Evolutionary conservation across 2,888 invertebrate species (phyloP), one percentile per base, ranked within the genome.

Genomic region (Drosophila multiciliata): DNA sequence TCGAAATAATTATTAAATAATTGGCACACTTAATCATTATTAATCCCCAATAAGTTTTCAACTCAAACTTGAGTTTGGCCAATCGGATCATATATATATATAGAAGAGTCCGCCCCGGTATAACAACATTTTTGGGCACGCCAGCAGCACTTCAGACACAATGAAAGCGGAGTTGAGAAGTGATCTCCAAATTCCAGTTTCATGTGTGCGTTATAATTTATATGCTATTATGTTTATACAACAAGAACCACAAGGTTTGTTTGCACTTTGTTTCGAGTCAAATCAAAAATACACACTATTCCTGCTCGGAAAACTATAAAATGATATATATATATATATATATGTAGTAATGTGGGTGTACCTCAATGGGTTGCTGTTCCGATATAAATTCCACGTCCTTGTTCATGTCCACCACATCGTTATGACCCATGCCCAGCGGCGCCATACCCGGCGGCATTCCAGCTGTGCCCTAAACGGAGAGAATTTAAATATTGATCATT

Each of bases 321-420:
- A 35, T 40, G n/a, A 26, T 26, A 17, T 23, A 23, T 23, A 23
- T 23, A 23, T 32, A 33, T 33, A 15, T 33, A 54, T 38, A 1
- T 36, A 36, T 57, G 20, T 57, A n/a, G 42, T 33, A 62, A 59
- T 9, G 11, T 42, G 38, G 12, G 32, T 61, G 20, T 76, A 93
- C 93, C 93, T 93, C 93, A 79, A 93, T 93, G 71, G 91, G 91
- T 52, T 95, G 94, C 53, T 95, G 94, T 84, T 95, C 95, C 72
- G 94, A 93, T 45, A 95, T 94, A 90, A 95, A 95, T 91, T 95
- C 95, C 66, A 95, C 95, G 89, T 96, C 95, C 1, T 95, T 95
- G 88, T 95, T 95, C 23, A 94, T 81, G 91, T 94, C 87, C 49
- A 59, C 54, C 29, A 62, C 77, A 60, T 91, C 91, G 42, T 79